Evolutionary conservation across 2,113 vertebrate genomes (phyloP).

Genomic region (Gopherus evgoodei): DNA sequence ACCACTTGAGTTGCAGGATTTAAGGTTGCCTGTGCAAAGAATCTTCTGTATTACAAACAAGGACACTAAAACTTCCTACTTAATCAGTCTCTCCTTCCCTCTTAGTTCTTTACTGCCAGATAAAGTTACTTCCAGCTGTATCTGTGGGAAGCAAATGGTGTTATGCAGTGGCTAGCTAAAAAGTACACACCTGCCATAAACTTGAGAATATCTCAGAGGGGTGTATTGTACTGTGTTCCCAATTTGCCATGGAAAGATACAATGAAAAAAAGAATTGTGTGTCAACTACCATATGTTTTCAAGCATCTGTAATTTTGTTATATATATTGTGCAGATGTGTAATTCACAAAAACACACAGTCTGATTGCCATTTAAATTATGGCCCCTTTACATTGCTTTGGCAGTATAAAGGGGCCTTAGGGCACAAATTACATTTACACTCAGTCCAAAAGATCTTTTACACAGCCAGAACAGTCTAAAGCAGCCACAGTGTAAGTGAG

Average conservation of each 20-base stretch:
- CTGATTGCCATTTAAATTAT: conserved; percentile 65
- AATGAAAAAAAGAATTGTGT: conserved; percentile 78
- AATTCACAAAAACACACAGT: conserved; percentile 72
- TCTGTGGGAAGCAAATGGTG: conserved; percentile 72
- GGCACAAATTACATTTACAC: neutral
- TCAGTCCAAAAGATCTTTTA: conserved; percentile 6
- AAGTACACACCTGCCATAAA: conserved; percentile 82
- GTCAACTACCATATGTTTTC: conserved; percentile 83
- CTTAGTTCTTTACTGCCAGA: conserved; percentile 67
- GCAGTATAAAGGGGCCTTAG: conserved; percentile 36
- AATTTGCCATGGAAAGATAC: conserved; percentile 75
- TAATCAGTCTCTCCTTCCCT: conserved; percentile 29
- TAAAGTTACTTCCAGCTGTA: conserved; percentile 80
- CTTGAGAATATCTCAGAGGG: conserved; percentile 68
- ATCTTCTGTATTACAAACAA: neutral
- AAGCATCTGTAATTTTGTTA: conserved; percentile 76
- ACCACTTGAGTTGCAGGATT: conserved; percentile 20
- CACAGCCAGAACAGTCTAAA: neutral
- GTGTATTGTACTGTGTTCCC: conserved; percentile 77
- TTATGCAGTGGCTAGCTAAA: conserved; percentile 74
- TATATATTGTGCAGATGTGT: conserved; percentile 79
- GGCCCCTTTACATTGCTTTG: conserved; percentile 35
- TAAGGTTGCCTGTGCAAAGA: neutral
- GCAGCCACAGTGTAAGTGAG: neutral
- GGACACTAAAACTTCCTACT: conserved; percentile 42